Evolutionary conservation across 2,113 vertebrate genomes (phyloP).

Genomic region (Oryzias woworae): DNA sequence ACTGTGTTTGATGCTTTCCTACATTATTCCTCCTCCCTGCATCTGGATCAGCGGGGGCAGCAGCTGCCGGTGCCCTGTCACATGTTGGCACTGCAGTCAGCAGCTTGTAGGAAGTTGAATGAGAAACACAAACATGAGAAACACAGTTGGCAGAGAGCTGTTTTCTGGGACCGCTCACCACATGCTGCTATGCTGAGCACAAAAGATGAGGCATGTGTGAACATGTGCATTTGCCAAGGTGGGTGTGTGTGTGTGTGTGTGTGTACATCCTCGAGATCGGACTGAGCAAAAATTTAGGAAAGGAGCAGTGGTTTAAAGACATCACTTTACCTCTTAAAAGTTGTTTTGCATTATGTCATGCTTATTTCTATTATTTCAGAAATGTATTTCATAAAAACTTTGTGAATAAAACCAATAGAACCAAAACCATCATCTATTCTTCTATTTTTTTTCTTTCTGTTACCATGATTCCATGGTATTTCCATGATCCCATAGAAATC

Average conservation of each 20-base stretch:
- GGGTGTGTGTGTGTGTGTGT: constrained; percentile 3
- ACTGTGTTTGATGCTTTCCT: not conserved
- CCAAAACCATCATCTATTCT: too few species aligned
- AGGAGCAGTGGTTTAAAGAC: too few species aligned
- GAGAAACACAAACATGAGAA: constrained; percentile 22
- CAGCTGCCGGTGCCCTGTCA: constrained; percentile 14
- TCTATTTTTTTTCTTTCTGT: too few species aligned
- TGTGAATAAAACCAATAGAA: too few species aligned
- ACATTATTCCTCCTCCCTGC: not conserved
- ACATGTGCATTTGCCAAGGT: not conserved
- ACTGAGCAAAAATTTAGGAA: too few species aligned
- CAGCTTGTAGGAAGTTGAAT: constrained; percentile 27
- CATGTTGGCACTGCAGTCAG: constrained; percentile 20
- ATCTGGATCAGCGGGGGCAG: constrained; percentile 8
- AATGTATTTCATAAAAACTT: too few species aligned
- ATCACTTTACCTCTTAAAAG: too few species aligned
- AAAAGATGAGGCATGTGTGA: constrained; percentile 11
- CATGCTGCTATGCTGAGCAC: constrained; percentile 14
- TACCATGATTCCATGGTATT: too few species aligned
- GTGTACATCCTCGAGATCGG: not conserved
- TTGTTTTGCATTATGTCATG: too few species aligned
- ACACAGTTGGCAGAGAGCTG: constrained; percentile 22
- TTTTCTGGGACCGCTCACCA: constrained; percentile 32
- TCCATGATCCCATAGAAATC: too few species aligned
- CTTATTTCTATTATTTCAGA: too few species aligned